Percentiles rank a stretch among this genome's conserved stretches.
Evolutionary conservation across 2,888 invertebrate species (phyloP).

Genomic region (Seladonia tumulorum): DNA sequence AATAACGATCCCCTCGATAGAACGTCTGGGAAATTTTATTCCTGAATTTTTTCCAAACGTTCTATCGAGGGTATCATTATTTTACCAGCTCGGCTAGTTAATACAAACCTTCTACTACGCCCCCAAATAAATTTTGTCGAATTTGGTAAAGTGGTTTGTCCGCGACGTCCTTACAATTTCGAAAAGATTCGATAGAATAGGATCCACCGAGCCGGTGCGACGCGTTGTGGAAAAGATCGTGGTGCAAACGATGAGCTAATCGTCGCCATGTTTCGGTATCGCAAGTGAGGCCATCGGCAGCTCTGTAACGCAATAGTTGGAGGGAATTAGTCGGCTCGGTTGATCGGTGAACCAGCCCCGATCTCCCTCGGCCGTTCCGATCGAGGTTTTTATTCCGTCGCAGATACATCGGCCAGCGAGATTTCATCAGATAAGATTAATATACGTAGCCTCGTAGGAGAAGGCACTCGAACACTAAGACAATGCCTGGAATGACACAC

Average conservation of each 20-base stretch:
- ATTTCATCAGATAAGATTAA: conserved; percentile 43
- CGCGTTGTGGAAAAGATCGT: background rate
- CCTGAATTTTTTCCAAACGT: background rate
- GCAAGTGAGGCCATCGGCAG: background rate
- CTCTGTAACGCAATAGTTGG: background rate
- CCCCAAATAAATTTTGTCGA: background rate
- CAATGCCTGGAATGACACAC: conserved; percentile 23
- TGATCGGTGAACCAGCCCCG: background rate
- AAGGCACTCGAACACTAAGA: conserved; percentile 7
- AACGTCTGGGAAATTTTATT: too few relatives aligned
- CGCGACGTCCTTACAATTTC: too few relatives aligned
- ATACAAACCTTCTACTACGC: background rate
- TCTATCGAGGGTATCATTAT: background rate
- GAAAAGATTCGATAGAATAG: background rate
- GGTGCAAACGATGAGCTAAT: background rate
- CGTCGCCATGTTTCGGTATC: background rate
- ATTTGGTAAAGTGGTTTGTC: background rate
- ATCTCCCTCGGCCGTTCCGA: background rate
- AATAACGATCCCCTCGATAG: too few relatives aligned
- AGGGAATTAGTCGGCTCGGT: background rate
- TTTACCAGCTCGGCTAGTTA: background rate
- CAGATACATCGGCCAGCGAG: conserved; percentile 3
- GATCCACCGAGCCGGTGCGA: too few relatives aligned
- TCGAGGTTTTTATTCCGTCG: conserved; percentile 2
- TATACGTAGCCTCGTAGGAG: conserved; percentile 2